phyloP scores from a whole-genome alignment of 2,797 vertebrate genomes.

The Prunella strophiata region DNA sequence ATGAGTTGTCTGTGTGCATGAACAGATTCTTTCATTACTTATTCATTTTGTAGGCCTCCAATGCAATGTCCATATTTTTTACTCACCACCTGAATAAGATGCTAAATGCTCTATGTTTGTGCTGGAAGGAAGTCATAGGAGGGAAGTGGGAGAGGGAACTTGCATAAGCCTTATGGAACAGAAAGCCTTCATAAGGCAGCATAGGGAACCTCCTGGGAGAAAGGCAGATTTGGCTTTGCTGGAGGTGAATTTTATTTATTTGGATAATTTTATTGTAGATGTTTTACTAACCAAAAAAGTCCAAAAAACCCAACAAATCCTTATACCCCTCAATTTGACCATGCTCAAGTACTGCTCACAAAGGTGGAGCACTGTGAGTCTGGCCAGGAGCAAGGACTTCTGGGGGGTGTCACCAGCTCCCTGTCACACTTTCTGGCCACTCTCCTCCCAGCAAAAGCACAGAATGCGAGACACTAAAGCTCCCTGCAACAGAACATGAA shows the following conservation, averaged over 20 bases:
- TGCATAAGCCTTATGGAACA: background rate
- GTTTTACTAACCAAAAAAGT: background rate
- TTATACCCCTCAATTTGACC: background rate
- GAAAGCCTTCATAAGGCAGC: background rate
- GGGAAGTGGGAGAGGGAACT: background rate
- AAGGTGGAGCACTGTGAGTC: background rate
- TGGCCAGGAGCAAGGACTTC: background rate
- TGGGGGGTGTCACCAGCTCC: background rate
- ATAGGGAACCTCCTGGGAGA: background rate
- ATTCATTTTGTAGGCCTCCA: background rate
- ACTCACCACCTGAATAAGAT: background rate
- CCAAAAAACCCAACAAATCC: background rate
- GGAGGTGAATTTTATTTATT: background rate
- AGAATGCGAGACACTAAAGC: background rate
- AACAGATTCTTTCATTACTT: background rate
- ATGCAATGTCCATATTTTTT: background rate
- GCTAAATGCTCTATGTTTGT: background rate
- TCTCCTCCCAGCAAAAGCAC: background rate
- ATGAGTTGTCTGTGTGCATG: background rate
- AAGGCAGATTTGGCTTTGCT: background rate
- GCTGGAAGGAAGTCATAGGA: background rate
- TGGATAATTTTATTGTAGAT: background rate
- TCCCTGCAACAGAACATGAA: background rate
- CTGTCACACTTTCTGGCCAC: background rate
- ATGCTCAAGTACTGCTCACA: background rate